Base-by-base conservation (phyloP, 1,140 invertebrate genomes). In the Drosophila triauraria region DNA sequence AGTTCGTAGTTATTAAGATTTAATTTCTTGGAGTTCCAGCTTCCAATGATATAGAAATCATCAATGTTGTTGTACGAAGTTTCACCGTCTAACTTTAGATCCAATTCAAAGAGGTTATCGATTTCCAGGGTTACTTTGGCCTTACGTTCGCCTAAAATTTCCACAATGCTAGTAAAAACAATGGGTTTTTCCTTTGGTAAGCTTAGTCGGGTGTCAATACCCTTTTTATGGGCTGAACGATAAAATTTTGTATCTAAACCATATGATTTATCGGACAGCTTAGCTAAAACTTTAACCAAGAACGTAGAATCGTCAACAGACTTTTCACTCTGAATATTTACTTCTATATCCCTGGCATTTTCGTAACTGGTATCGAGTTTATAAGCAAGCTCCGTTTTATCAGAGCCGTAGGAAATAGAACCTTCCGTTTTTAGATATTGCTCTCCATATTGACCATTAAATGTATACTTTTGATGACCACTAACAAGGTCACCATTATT, bases 11-110 rank as follows among this genome's bases (percentile, higher is more conserved):
- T 96, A 48, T 96, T 94, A 2, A 95, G 78, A 15, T 95, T 94
- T 2, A 97, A 83, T 67, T 94, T 95, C 10, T 95, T 94, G 7
- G 95, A 95, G 83, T 96, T 95, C n/a, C 95, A 94, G 54, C 95
- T 93, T 2, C 94, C 78, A 65, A 95, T 94, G 17, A 97, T 86
- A 40, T 93, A 91, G 51, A 96, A 95, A 65, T 96, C 94, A 47
- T 97, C 96, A n/a, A 96, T 92, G 46, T 93, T 94, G 9, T 93
- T 93, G 0, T 96, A 86, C 23, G 95, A 94, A 0, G 93, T 93
- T 59, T 96, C 95, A 4, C 93, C 72, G 42, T 93, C 93, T 2
- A 93, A 81, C 54, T 94, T 93, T 0, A 95, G 78, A 62, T 93
- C 90, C 61, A 95, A 93, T 42, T 95, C 93, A 9, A 82, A 80